Conservation (phyloP, 2,797 vertebrate species). For the Pagetopsis macropterus region DNA sequence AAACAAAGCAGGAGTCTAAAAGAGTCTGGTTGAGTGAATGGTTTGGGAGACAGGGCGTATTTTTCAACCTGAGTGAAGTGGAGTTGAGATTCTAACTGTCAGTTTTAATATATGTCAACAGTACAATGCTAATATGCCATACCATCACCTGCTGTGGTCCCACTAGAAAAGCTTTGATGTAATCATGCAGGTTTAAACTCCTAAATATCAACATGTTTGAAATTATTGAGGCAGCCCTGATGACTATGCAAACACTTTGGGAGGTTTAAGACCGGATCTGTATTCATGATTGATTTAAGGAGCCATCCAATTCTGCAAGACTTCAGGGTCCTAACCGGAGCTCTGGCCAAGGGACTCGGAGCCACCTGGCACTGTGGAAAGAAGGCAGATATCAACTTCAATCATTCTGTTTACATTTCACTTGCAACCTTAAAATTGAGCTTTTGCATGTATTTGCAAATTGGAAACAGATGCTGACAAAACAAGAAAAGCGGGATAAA, state of each 20-base stretch:
- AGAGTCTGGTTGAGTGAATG: neutral
- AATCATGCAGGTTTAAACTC: too few species aligned
- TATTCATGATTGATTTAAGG: too few species aligned
- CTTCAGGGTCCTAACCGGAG: too few species aligned
- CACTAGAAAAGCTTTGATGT: too few species aligned
- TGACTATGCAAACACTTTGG: neutral
- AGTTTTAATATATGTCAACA: neutral
- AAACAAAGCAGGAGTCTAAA: neutral
- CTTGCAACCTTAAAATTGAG: constrained; percentile 32
- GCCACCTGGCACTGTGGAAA: too few species aligned
- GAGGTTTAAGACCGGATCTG: neutral
- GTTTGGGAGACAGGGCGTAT: neutral
- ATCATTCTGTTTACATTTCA: constrained; percentile 42
- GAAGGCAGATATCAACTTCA: constrained; percentile 31
- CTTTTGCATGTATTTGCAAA: constrained; percentile 43
- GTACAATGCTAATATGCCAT: neutral
- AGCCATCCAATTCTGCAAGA: too few species aligned
- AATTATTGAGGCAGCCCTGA: neutral
- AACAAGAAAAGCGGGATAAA: constrained; percentile 28
- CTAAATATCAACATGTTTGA: neutral
- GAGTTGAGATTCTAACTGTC: neutral
- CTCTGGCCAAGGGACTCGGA: too few species aligned
- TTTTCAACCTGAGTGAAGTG: neutral
- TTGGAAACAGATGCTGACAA: constrained; percentile 64
- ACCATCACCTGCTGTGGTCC: neutral